Evolutionary conservation across 2,797 vertebrate species (phyloP).

Genomic region (Pygocentrus nattereri): DNA sequence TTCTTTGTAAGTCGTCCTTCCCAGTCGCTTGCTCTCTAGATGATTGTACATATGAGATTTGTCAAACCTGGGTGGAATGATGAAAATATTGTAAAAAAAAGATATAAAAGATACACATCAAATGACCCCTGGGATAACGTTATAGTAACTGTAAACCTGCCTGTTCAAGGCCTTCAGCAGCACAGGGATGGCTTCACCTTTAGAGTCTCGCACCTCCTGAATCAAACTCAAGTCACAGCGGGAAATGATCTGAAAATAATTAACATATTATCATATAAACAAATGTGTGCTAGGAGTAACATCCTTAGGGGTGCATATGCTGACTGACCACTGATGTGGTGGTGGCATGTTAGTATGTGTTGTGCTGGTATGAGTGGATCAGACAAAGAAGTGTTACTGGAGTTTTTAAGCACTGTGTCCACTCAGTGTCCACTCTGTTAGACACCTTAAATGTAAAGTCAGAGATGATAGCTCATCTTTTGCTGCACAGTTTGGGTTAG

Average conservation of each 20-base stretch:
- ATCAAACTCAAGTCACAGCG: conserved; percentile 84
- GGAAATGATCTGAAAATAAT: conserved; percentile 78
- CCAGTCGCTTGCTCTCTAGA: conserved; percentile 81
- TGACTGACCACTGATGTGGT: too few species aligned
- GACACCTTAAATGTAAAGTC: too few species aligned
- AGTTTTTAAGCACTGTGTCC: too few species aligned
- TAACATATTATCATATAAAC: neutral
- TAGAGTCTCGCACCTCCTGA: conserved; percentile 86
- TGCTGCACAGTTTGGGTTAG: too few species aligned
- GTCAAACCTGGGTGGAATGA: conserved; percentile 71
- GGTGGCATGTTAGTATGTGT: too few species aligned
- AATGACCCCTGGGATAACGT: too few species aligned
- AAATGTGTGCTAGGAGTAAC: neutral
- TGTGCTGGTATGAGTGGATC: too few species aligned
- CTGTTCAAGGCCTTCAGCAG: conserved; percentile 81
- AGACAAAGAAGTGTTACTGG: too few species aligned
- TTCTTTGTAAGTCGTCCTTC: conserved; percentile 84
- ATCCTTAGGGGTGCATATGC: too few species aligned
- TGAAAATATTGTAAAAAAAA: conserved; percentile 1
- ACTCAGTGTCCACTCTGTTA: too few species aligned
- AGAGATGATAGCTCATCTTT: too few species aligned
- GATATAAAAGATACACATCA: too few species aligned
- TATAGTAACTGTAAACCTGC: conserved; percentile 35
- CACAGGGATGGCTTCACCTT: conserved; percentile 74
- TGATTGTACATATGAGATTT: conserved; percentile 75